Evolutionary conservation across 2,113 vertebrate genomes (phyloP).

Genomic region (Prolemur simus): DNA sequence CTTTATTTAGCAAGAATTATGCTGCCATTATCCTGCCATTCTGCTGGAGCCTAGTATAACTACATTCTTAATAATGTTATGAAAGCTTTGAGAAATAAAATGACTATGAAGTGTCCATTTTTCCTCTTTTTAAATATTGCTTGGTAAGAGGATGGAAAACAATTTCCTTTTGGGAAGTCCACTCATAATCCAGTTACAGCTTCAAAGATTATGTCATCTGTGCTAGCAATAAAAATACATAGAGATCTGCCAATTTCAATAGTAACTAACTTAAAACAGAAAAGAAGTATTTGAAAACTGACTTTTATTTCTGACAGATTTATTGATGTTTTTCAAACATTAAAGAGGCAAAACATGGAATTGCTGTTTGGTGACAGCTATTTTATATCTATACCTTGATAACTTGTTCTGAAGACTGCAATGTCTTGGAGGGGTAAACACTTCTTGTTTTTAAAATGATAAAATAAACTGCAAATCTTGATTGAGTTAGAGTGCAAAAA

Average conservation of each 20-base stretch:
- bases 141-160: neutral
- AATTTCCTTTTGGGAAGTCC: neutral
- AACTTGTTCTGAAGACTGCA: neutral
- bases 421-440: neutral
- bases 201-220: neutral
- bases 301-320: neutral
- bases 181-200: neutral
- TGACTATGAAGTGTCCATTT: neutral
- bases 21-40: neutral
- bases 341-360: neutral
- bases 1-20: neutral
- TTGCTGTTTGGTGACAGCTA: neutral
- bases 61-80: neutral
- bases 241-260: neutral
- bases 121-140: neutral
- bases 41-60: neutral
- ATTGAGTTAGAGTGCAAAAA: neutral
- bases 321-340: neutral
- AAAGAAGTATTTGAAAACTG: neutral
- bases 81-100: constrained; percentile 23
- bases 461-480: neutral
- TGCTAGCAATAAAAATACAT: neutral
- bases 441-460: neutral
- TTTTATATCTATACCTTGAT: neutral
- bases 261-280: neutral